A percentile compares a stretch with the other conserved stretches of the same genome.
These are phyloP conservation scores for Platichthys flesus DNA, from an alignment of 2,113 vertebrate genomes.

Conservation along the genomic window DNA sequence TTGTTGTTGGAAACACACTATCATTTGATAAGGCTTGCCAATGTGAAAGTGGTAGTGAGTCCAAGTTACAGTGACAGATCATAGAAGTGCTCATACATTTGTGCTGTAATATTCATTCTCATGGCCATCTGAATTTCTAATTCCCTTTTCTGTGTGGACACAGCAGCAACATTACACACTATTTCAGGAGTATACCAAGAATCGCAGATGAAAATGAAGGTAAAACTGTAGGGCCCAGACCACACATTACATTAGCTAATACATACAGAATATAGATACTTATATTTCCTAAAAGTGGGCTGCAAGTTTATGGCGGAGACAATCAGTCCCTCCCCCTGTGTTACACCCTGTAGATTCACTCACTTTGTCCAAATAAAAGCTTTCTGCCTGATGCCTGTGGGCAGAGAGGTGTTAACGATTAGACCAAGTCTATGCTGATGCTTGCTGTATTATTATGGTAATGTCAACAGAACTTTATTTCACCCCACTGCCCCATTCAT, in stretches of 20 bases:
- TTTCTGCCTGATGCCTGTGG: constrained; percentile 1
- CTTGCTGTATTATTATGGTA: constrained; percentile 26
- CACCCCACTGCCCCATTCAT: background rate
- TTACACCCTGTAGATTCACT: constrained; percentile 7
- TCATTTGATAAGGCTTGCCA: background rate
- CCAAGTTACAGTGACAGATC: no score
- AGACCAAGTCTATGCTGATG: constrained; percentile 24
- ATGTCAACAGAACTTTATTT: constrained; percentile 23
- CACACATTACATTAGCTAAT: background rate
- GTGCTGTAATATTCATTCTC: no score
- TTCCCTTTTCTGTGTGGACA: no score
- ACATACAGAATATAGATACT: background rate
- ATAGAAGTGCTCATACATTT: no score
- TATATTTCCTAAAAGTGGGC: background rate
- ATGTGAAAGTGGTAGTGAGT: background rate
- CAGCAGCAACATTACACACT: background rate
- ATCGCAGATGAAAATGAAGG: background rate
- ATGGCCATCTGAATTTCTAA: no score
- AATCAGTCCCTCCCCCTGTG: background rate
- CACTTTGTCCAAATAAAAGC: constrained; percentile 18
- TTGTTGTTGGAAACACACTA: background rate
- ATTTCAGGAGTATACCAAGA: background rate
- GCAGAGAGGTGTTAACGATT: constrained; percentile 31
- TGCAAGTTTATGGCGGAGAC: background rate
- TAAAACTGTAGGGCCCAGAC: background rate